phyloP scores from a whole-genome alignment of 2,888 invertebrate genomes.

The Hedya salicella region DNA sequence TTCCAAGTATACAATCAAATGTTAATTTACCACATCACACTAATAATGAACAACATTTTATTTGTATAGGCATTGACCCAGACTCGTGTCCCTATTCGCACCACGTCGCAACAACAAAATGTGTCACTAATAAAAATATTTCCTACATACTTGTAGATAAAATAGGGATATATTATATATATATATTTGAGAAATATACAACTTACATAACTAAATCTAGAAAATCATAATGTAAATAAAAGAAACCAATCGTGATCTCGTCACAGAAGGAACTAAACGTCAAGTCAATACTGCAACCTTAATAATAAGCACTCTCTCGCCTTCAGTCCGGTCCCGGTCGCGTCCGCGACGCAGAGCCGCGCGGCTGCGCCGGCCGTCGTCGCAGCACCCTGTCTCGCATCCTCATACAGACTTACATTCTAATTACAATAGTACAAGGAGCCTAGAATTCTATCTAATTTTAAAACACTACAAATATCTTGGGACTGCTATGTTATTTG shows the following conservation, averaged over 20 bases:
- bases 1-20: neutral
- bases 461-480: slow-evolving; percentile 55
- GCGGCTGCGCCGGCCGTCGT: slow-evolving; percentile 21
- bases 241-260: slow-evolving; percentile 42
- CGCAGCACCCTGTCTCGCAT: slow-evolving; percentile 51
- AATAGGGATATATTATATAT: slow-evolving; percentile 43
- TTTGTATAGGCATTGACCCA: slow-evolving; percentile 16
- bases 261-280: slow-evolving; percentile 66
- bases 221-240: slow-evolving; percentile 42
- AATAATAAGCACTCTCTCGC: slow-evolving; percentile 55
- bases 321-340: slow-evolving; percentile 42
- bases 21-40: neutral
- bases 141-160: slow-evolving; percentile 42
- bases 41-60: neutral
- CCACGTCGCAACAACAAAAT: slow-evolving; percentile 24
- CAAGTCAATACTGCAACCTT: slow-evolving; percentile 72
- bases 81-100: slow-evolving; percentile 26
- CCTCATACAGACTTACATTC: slow-evolving; percentile 47
- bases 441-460: slow-evolving; percentile 55
- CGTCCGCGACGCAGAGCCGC: slow-evolving; percentile 31
- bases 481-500: slow-evolving; percentile 53
- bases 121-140: slow-evolving; percentile 36
- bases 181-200: slow-evolving; percentile 53
- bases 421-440: slow-evolving; percentile 51
- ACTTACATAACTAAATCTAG: slow-evolving; percentile 53